Conservation (phyloP, 2,888 invertebrate species). For the Phyto melanocephala region DNA sequence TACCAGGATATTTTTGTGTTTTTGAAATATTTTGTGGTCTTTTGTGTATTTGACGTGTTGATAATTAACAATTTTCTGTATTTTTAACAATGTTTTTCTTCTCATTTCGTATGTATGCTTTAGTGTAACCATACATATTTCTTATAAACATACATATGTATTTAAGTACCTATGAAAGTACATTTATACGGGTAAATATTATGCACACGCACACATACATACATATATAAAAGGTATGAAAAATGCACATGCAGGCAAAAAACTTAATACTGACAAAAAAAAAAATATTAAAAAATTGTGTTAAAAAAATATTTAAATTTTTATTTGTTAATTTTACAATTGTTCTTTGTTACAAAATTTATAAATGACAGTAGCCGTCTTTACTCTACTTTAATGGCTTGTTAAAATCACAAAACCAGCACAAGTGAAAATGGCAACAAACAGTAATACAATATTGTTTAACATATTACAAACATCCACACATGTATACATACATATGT, state of each 20-base stretch:
- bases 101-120: background rate
- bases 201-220: background rate
- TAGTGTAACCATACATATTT: slow-evolving; percentile 26
- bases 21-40: slow-evolving; percentile 69
- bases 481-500: too few relatives aligned
- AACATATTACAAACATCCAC: slow-evolving; percentile 43
- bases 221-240: background rate
- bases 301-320: background rate
- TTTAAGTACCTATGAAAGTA: background rate
- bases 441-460: slow-evolving; percentile 21
- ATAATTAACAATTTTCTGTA: slow-evolving; percentile 74
- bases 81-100: background rate
- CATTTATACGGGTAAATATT: slow-evolving; percentile 14
- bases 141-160: background rate
- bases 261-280: background rate
- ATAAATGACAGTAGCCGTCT: slow-evolving; percentile 14
- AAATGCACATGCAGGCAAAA: slow-evolving; percentile 25
- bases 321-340: slow-evolving; percentile 1
- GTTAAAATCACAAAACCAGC: slow-evolving; percentile 24
- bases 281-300: background rate
- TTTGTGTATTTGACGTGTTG: slow-evolving; percentile 77
- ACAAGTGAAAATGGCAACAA: slow-evolving; percentile 11
- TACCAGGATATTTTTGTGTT: slow-evolving; percentile 58
- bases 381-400: slow-evolving; percentile 5
- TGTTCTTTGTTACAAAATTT: slow-evolving; percentile 11